These are phyloP conservation scores for Tenrec ecaudatus DNA, from an alignment of 2,113 vertebrate genomes.

Conservation along the genomic window DNA sequence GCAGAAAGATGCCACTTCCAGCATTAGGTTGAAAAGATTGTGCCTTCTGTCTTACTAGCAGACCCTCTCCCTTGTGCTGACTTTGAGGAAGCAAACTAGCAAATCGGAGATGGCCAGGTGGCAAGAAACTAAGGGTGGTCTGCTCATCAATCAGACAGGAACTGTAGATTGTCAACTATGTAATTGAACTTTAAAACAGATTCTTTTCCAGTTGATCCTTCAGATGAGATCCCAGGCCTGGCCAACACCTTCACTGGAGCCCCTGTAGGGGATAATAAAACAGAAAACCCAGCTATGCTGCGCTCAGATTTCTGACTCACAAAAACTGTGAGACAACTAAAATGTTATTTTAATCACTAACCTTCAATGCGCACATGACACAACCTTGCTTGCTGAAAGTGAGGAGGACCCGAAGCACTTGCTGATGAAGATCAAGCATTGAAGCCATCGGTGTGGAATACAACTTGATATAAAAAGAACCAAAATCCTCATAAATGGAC, in stretches of 20 bases:
- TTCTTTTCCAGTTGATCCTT: background rate
- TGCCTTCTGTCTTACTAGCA: background rate
- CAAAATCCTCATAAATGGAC: too few relatives aligned
- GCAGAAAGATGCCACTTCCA: background rate
- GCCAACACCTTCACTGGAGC: background rate
- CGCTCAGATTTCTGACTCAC: background rate
- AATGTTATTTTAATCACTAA: too few relatives aligned
- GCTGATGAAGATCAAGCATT: too few relatives aligned
- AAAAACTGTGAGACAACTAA: background rate
- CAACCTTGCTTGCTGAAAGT: too few relatives aligned
- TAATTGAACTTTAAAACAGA: background rate
- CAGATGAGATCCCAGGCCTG: background rate
- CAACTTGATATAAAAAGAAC: too few relatives aligned
- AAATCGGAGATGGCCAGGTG: background rate
- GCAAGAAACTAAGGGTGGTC: background rate
- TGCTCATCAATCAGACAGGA: background rate
- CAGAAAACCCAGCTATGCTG: background rate
- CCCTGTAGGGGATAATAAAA: background rate
- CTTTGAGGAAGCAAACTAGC: background rate
- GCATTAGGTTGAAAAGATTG: background rate
- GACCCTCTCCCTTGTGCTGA: background rate
- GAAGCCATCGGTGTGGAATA: too few relatives aligned
- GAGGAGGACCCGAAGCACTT: too few relatives aligned
- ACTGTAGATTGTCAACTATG: background rate
- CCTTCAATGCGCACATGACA: too few relatives aligned